Base-by-base conservation (phyloP, 1,140 invertebrate species). In the Drosophila aff. region DNA sequence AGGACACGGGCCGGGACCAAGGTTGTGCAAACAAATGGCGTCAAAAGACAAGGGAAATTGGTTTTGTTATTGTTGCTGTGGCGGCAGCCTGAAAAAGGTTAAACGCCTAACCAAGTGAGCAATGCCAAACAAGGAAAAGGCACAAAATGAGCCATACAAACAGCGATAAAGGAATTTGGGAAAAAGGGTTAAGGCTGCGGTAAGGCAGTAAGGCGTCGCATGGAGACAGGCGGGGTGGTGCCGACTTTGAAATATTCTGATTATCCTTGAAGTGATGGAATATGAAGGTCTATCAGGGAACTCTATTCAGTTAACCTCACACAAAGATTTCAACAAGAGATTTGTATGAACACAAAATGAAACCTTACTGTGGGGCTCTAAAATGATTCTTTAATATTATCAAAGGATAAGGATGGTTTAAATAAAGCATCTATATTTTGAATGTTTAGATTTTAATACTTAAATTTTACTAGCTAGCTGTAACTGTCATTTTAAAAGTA, bases 11-110 rank as follows among this genome's bases (percentile, higher is more conserved):
- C 26, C 26, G 41, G 57, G 59, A 78, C 83, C 68, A 82, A 80
- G 80, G 84, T 83, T 89, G 65, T 53, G 81, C 83, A 87, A 83
- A 83, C 81, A 89, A 89, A 86, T 83, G 73, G 83, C 83, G 80
- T 80, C 80, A 82, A 77, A 86, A 83, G 83, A 83, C 80, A 85
- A 86, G 82, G 82, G 72, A 80, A 73, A 82, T 76, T 69, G 71
- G 76, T 77, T 73, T 62, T 52, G 76, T 69, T 74, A 64, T 75
- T 81, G 61, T 46, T 57, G 65, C 41, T 50, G 41, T 46, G 75
- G 60, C 76, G 75, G 60, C 76, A 60, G 64, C 67, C 50, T 67
- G 61, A 76, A 86, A 87, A 89, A 87, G 83, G 83, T 89, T 87
- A 89, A 87, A 75, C 63, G 84, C 81, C 84, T 66, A 78, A 89